Evolutionary conservation across 1,140 invertebrate genomes (phyloP).

Genomic region (Drosophila gunungcola): DNA sequence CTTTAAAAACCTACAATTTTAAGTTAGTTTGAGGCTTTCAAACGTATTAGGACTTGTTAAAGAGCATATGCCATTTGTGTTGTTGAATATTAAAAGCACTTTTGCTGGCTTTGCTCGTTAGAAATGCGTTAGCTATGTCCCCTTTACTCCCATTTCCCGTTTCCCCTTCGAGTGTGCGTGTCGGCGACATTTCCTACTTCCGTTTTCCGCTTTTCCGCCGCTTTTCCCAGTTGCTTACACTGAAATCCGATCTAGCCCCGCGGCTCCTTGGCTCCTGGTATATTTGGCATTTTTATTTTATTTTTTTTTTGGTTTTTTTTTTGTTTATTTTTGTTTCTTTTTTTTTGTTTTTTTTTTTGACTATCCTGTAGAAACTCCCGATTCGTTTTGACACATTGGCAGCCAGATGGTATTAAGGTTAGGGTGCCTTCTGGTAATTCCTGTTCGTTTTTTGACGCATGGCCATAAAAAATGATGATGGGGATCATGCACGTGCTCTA

Average conservation of each 20-base stretch:
- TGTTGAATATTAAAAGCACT: conserved; percentile 5
- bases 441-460: conserved; percentile 74
- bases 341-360: neutral
- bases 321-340: neutral
- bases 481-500: conserved; percentile 78
- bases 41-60: too few relatives aligned
- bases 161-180: conserved; percentile 37
- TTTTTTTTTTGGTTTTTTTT: too few relatives aligned
- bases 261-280: neutral
- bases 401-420: conserved; percentile 14
- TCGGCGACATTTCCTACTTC: conserved; percentile 60
- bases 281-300: neutral
- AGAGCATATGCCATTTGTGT: neutral
- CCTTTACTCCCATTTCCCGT: neutral
- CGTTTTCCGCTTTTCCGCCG: conserved; percentile 47
- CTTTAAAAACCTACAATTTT: too few relatives aligned
- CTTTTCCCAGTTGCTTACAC: conserved; percentile 19
- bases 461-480: conserved; percentile 80
- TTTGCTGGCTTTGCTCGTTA: conserved; percentile 58
- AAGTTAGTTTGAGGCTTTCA: too few relatives aligned
- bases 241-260: conserved; percentile 22
- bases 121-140: conserved; percentile 68
- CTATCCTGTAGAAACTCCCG: conserved; percentile 37
- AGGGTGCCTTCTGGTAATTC: conserved; percentile 19
- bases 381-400: conserved; percentile 77